phyloP scores from a whole-genome alignment of 1,140 invertebrate species.

The Drosophila pectinifera region DNA sequence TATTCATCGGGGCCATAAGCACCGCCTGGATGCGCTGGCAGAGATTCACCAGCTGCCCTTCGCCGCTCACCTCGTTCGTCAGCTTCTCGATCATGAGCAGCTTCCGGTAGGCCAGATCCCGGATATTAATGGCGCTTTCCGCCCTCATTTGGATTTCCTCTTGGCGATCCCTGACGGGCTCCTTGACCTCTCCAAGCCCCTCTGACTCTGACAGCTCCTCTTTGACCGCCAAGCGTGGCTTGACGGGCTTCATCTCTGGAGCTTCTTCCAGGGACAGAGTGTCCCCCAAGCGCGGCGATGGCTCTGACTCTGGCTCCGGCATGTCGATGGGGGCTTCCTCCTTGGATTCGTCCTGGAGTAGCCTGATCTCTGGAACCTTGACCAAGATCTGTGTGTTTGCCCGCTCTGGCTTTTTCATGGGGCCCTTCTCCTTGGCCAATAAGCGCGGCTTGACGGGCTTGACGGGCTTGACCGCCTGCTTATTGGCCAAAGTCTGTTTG shows the following conservation, averaged over 20 bases:
- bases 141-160: slow-evolving; percentile 7
- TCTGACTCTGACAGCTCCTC: too few species aligned
- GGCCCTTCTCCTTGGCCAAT: too few species aligned
- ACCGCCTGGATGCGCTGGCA: slow-evolving; percentile 57
- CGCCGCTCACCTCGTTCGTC: slow-evolving; percentile 25
- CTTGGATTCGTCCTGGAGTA: too few species aligned
- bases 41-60: slow-evolving; percentile 30
- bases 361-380: slow-evolving; percentile 35
- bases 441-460: too few species aligned
- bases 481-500: slow-evolving; percentile 30
- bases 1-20: slow-evolving; percentile 41
- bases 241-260: slow-evolving; percentile 36
- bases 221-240: slow-evolving; percentile 25
- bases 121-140: slow-evolving; percentile 8
- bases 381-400: slow-evolving; percentile 53
- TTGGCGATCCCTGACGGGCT: not conserved
- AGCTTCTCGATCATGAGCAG: slow-evolving; percentile 58
- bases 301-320: too few species aligned
- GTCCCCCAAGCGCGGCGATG: too few species aligned
- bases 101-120: slow-evolving; percentile 61
- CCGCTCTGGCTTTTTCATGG: not conserved
- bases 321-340: too few species aligned
- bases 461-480: too few species aligned
- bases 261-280: too few species aligned
- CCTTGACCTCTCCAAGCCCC: too few species aligned